Percentiles rank a stretch among this genome's conserved stretches.
phyloP scores from a whole-genome alignment of 1,140 invertebrate species.

The Zaprionus vittiger region DNA sequence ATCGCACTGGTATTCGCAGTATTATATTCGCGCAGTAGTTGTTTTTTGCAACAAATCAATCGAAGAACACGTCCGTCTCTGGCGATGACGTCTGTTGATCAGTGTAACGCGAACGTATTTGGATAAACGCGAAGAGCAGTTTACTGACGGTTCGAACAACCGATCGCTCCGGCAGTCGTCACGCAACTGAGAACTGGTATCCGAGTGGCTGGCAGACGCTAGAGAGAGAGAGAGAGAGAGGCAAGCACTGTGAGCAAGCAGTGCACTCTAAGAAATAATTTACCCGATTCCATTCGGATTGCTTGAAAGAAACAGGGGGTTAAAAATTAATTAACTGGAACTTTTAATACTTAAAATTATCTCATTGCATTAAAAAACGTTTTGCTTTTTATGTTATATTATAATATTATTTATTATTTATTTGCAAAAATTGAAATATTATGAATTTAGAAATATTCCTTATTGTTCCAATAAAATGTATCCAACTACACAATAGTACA shows the following conservation, averaged over 20 bases:
- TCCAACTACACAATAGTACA: too few species aligned
- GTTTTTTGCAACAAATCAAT: conserved; percentile 63
- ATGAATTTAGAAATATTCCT: neutral
- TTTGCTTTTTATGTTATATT: neutral
- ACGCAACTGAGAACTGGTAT: conserved; percentile 37
- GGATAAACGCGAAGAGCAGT: conserved; percentile 22
- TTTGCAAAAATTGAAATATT: neutral
- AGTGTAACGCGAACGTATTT: conserved; percentile 30
- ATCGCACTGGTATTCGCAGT: conserved; percentile 30
- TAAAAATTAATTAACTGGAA: neutral
- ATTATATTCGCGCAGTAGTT: conserved; percentile 37
- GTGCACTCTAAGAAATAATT: conserved; percentile 22
- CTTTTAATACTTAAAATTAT: neutral
- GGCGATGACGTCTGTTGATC: conserved; percentile 74
- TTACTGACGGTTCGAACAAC: conserved; percentile 29
- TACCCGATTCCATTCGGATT: neutral
- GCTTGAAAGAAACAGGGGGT: neutral
- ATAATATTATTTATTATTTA: neutral
- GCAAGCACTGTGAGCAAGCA: neutral
- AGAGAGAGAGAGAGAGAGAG: neutral
- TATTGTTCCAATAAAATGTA: too few species aligned
- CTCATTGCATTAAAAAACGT: too few species aligned
- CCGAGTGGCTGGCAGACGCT: neutral
- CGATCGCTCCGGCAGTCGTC: conserved; percentile 44
- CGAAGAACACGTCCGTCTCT: conserved; percentile 70